Evolutionary conservation across 2,888 invertebrate species (phyloP).

Genomic region (Kryphioiulus occultus): DNA sequence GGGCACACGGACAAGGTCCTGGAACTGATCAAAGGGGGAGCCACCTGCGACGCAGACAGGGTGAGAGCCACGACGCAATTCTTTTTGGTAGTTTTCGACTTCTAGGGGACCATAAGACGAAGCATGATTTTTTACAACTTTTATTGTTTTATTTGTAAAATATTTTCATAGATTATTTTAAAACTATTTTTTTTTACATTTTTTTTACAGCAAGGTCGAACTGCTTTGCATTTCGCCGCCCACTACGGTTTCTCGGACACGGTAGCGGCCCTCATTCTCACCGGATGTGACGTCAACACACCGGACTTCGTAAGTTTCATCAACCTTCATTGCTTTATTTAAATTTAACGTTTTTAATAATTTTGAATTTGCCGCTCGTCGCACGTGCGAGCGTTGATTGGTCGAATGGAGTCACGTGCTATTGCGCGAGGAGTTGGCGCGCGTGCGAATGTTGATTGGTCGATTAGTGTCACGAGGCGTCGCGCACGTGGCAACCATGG

Average conservation of each 20-base stretch:
- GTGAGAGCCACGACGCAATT: constrained; percentile 58
- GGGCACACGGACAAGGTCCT: constrained; percentile 60
- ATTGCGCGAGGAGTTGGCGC: too few relatives aligned
- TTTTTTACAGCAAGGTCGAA: constrained; percentile 65
- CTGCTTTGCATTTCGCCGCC: constrained; percentile 68
- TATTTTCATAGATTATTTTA: constrained; percentile 35
- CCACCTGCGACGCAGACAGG: constrained; percentile 60
- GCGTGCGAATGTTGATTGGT: too few relatives aligned
- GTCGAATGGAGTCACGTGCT: too few relatives aligned
- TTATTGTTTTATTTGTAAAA: background rate
- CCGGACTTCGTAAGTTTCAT: constrained; percentile 67
- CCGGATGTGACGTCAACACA: constrained; percentile 66
- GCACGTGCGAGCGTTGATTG: too few relatives aligned
- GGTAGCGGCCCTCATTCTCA: constrained; percentile 65
- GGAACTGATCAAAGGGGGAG: constrained; percentile 61
- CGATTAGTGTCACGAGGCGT: too few relatives aligned
- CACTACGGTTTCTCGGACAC: constrained; percentile 67
- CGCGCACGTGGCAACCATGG: too few relatives aligned
- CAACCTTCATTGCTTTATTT: too few relatives aligned
- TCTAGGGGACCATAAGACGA: too few relatives aligned
- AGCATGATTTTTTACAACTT: background rate
- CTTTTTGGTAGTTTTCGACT: too few relatives aligned
- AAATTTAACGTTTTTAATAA: too few relatives aligned
- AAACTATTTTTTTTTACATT: constrained; percentile 48
- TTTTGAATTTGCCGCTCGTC: too few relatives aligned